Base-by-base conservation (phyloP, 2,113 vertebrate genomes). In the Fukomys damarensis region DNA sequence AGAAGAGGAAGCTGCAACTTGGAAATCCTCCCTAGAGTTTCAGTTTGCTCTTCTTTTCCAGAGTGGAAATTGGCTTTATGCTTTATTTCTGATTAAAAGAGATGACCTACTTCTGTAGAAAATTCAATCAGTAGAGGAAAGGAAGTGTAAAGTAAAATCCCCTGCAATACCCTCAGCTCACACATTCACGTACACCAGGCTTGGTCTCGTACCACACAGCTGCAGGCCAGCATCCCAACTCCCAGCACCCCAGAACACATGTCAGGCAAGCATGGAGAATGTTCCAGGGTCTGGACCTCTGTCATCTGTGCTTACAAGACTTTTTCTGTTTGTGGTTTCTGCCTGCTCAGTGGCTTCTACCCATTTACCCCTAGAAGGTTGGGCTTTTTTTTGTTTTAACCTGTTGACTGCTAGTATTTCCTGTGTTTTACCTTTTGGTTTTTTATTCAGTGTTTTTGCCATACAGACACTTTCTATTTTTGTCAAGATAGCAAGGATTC, bases 251-350 rank as follows among this genome's bases (percentile, higher is more conserved):
- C 14, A 3, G 2, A 8, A 12, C 5, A 8, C 54, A 28, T 4
- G 3, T 11, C 58, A 43, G 49, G 70, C 14, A 41, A n/a, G 8
- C 7, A 0, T 35, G 35, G 26, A 38, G 66, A 5, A 13, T 2
- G 2, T 74, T n/a, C 52, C 0, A 16, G 24, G 32, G 35, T 30
- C 38, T 46, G 3, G 20, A 16, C 30, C 26, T 12, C 32, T 35
- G 0, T 0, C 0, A 19, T 74, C 46, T 6, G 6, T 0, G 4
- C 7, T 46, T 70, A 19, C 16, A 41, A 5, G 35, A n/a, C 26
- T 41, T 56, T 10, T 49, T 56, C 24, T 30, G 13, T 22, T 3
- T 58, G 26, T 24, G 10, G 32, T 4, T 7, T 54, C 76, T 65
- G 7, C 66, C 63, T 26, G 3, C 26, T 46, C 24, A 26, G 0